A percentile compares a stretch with the other conserved stretches of the same genome.
Conservation (phyloP, 2,888 invertebrate species). For the Temnothorax rugatulus region DNA sequence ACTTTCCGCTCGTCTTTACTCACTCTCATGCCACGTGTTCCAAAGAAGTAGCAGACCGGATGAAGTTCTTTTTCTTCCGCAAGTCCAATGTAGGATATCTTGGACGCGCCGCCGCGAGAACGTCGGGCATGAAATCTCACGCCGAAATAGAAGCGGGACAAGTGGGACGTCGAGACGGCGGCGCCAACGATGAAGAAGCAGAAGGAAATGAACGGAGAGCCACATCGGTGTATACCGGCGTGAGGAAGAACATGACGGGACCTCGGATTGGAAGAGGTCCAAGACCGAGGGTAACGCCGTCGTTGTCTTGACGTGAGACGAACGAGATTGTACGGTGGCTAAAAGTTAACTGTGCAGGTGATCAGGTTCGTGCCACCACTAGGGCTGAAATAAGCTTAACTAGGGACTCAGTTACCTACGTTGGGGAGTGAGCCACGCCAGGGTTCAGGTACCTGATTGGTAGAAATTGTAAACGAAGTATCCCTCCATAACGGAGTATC, state of each 20-base stretch:
- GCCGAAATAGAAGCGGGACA: constrained; percentile 74
- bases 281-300: constrained; percentile 63
- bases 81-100: constrained; percentile 67
- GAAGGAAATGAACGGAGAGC: constrained; percentile 58
- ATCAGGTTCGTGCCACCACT: not conserved
- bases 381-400: not conserved
- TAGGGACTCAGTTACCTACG: not conserved
- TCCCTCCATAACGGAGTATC: not conserved
- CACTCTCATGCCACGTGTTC: not conserved
- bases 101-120: constrained; percentile 42
- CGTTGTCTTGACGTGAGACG: constrained; percentile 53
- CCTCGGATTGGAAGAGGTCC: constrained; percentile 67
- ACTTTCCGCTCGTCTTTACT: not conserved
- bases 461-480: not conserved
- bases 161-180: constrained; percentile 66
- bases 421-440: not conserved
- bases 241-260: not conserved
- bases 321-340: constrained; percentile 47
- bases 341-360: not conserved
- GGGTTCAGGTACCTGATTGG: not conserved
- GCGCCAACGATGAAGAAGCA: constrained; percentile 52
- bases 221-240: constrained; percentile 63
- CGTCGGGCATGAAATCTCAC: constrained; percentile 60
- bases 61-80: constrained; percentile 54
- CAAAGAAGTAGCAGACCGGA: constrained; percentile 19